These are phyloP conservation scores for Ascaphus truei DNA, from an alignment of 2,113 vertebrate genomes.

Conservation along the genomic window DNA sequence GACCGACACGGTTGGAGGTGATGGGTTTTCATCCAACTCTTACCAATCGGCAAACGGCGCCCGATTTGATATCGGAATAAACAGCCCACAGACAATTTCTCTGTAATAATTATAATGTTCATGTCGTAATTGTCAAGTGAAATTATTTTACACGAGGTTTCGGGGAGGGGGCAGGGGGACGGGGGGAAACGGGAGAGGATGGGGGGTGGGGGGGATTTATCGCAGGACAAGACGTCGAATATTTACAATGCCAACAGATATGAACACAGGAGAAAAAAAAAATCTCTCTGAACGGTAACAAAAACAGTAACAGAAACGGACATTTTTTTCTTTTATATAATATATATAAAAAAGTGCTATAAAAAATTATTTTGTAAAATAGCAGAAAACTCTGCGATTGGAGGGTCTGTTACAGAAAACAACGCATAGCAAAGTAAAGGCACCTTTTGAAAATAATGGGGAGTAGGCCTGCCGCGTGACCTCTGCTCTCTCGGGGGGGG, in stretches of 20 bases:
- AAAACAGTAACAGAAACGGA: too few species aligned
- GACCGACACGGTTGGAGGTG: not conserved
- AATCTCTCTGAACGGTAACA: too few species aligned
- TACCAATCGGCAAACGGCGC: not conserved
- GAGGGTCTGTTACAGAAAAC: conserved; percentile 32
- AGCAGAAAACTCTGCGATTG: conserved; percentile 32
- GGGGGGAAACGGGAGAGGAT: not conserved
- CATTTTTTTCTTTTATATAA: conserved; percentile 28
- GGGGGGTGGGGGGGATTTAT: conserved; percentile 7
- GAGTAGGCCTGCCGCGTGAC: conserved; percentile 29
- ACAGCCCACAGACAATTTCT: not conserved
- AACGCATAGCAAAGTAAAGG: conserved; percentile 34
- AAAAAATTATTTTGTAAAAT: conserved; percentile 34
- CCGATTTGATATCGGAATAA: not conserved
- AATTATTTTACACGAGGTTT: conserved; percentile 36
- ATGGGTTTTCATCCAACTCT: not conserved
- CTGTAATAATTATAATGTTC: conserved; percentile 25
- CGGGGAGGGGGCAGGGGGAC: not conserved
- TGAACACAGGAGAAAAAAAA: conserved; percentile 24
- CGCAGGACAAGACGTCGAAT: conserved; percentile 30
- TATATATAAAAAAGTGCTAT: conserved; percentile 33
- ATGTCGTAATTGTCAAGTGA: conserved; percentile 29
- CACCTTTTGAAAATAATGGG: conserved; percentile 30
- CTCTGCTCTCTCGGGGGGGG: conserved; percentile 4
- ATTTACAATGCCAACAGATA: conserved; percentile 33